Evolutionary conservation across 2,797 vertebrate species (phyloP).

Genomic region (Enteromius anoplus): DNA sequence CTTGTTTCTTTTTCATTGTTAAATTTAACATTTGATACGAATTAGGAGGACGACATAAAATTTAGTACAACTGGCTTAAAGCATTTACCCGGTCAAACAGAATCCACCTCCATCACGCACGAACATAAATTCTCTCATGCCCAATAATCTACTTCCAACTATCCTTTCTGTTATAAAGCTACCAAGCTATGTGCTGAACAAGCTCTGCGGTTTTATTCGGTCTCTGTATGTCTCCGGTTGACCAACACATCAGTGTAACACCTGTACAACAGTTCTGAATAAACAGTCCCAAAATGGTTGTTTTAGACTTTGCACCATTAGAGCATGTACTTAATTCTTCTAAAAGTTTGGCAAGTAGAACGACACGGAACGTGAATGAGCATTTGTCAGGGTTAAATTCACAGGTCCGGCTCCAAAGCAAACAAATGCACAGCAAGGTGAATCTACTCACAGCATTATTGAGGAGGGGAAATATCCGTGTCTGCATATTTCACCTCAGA

Average conservation of each 20-base stretch:
- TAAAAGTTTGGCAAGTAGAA: slow-evolving; percentile 40
- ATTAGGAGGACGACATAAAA: neutral
- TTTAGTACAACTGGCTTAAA: slow-evolving; percentile 36
- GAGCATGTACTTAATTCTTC: slow-evolving; percentile 46
- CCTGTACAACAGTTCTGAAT: slow-evolving; percentile 11
- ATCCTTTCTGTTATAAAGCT: neutral
- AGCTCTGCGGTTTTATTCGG: neutral
- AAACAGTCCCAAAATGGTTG: slow-evolving; percentile 34
- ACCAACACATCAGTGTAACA: slow-evolving; percentile 23
- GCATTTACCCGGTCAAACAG: slow-evolving; percentile 58
- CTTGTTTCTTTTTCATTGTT: neutral
- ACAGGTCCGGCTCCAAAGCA: slow-evolving; percentile 44
- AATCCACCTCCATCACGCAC: slow-evolving; percentile 54
- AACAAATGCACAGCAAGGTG: slow-evolving; percentile 54
- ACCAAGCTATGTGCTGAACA: neutral
- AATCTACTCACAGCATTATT: slow-evolving; percentile 44
- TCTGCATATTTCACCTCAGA: slow-evolving; percentile 52
- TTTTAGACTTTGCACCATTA: slow-evolving; percentile 35
- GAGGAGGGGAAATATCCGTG: neutral
- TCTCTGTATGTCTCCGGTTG: slow-evolving; percentile 3
- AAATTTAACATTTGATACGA: neutral
- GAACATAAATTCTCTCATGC: neutral
- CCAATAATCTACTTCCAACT: slow-evolving; percentile 10
- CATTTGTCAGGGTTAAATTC: slow-evolving; percentile 50
- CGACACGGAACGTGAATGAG: slow-evolving; percentile 40